These are phyloP conservation scores for Tyrophagus putrescentiae DNA, from an alignment of 1,140 invertebrate genomes.

Conservation along the genomic window DNA sequence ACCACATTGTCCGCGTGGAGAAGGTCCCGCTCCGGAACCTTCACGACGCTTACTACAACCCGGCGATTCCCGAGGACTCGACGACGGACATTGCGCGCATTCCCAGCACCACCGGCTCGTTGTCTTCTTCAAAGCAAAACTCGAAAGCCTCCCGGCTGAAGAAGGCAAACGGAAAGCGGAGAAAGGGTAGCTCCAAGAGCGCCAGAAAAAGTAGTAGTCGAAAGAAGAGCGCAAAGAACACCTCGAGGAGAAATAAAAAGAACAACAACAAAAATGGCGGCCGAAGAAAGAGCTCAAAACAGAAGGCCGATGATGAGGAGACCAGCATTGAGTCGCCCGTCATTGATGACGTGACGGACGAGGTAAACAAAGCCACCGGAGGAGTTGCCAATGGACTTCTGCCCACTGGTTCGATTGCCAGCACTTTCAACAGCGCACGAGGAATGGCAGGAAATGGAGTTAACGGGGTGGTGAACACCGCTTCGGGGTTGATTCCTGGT, in stretches of 20 bases:
- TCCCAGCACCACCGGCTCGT: background rate
- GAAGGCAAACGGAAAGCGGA: background rate
- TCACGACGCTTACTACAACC: background rate
- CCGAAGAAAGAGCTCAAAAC: background rate
- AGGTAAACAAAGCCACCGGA: too few relatives aligned
- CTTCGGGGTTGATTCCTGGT: too few relatives aligned
- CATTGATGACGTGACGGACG: too few relatives aligned
- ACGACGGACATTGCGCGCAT: background rate
- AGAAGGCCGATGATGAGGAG: background rate
- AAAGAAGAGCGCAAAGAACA: background rate
- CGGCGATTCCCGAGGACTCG: background rate
- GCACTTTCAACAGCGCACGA: too few relatives aligned
- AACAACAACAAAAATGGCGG: background rate
- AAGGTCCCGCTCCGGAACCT: background rate
- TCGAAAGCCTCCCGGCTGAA: background rate
- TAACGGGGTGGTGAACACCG: too few relatives aligned
- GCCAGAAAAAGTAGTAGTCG: background rate
- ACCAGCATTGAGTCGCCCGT: too few relatives aligned
- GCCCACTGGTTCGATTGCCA: too few relatives aligned
- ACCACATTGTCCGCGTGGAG: slow-evolving; percentile 4
- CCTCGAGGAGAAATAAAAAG: background rate
- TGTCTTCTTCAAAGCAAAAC: background rate
- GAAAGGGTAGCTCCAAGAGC: background rate
- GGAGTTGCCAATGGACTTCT: too few relatives aligned
- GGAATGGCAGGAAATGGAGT: too few relatives aligned